Conservation (phyloP, 2,888 invertebrate species). For the Mythimna impura region DNA sequence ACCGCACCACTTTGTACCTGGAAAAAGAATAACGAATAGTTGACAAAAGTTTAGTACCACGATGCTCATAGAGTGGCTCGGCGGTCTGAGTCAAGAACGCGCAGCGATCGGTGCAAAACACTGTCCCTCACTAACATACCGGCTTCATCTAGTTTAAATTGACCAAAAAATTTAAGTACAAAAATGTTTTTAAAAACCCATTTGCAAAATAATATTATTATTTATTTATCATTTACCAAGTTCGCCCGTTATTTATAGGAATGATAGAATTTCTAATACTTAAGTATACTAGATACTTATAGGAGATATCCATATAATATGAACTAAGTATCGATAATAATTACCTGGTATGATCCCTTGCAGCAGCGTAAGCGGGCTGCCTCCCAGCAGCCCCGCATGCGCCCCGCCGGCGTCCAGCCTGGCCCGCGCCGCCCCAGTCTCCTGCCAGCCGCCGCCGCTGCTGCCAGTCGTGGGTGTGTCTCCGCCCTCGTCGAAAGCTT, state of each 20-base stretch:
- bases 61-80: background rate
- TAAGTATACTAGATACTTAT: too few species aligned
- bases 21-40: slow-evolving; percentile 53
- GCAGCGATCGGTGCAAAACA: too few species aligned
- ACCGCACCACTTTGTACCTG: slow-evolving; percentile 98
- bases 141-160: too few species aligned
- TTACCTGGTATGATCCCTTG: slow-evolving; percentile 96
- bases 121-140: too few species aligned
- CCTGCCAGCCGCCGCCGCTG: slow-evolving; percentile 63
- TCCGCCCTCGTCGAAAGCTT: slow-evolving; percentile 70
- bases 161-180: too few species aligned
- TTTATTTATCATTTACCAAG: too few species aligned
- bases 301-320: too few species aligned
- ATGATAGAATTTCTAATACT: too few species aligned
- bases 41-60: background rate
- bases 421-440: slow-evolving; percentile 74
- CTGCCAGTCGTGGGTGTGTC: slow-evolving; percentile 43
- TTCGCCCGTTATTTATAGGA: too few species aligned
- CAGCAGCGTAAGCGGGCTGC: slow-evolving; percentile 93
- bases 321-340: background rate
- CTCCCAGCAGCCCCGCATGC: slow-evolving; percentile 89
- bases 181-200: too few species aligned
- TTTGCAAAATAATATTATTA: too few species aligned
- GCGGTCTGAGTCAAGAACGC: too few species aligned
- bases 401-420: slow-evolving; percentile 80